Base-by-base conservation (phyloP, 1,140 invertebrate genomes). In the Neodiprion virginianus region DNA sequence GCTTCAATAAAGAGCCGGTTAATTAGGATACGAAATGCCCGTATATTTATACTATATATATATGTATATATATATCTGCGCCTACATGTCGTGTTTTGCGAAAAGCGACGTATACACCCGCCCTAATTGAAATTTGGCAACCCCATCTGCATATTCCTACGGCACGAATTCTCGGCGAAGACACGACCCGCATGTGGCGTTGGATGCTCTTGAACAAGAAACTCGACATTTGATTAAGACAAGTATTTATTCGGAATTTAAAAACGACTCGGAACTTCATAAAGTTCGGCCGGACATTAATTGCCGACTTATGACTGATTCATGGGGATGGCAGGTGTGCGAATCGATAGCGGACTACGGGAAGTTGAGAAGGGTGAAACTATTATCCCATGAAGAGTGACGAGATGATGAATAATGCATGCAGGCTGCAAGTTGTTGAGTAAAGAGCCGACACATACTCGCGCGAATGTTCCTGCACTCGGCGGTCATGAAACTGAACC, bases 111-210 rank as follows among this genome's bases (percentile, higher is more conserved):
- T 40, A 5, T 40, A 40, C 28, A 40, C 28, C 28, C 28, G 28
- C 0, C 2, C 28, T 40, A 74, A 66, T 72, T 73, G 74, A 66
- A 72, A 83, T 79, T 78, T 80, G 78, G 77, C 78, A 82, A 77
- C 82, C 82, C 80, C 81, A 65, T 65, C 17, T 14, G 17, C 79
- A 82, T 78, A 79, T 82, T 82, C 79, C 79, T 79, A 76, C 78
- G 77, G 74, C 80, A 81, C 80, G 81, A 80, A 82, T 82, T 81
- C 78, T 77, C 74, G 76, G 72, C 75, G 66, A 23, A 53, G 17
- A n/a, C 14, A 21, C 17, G 23, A 48, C 68, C 47, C 28, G 14
- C 61, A 23, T 68, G 61, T n/a, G 17, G 61, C 47, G 50, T 73
- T 12, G 61, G 28, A 69, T 40, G 28, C 40, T 61, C 53, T 61